These are phyloP conservation scores for Neoarius graeffei DNA, from an alignment of 2,113 vertebrate species.

Conservation along the genomic window DNA sequence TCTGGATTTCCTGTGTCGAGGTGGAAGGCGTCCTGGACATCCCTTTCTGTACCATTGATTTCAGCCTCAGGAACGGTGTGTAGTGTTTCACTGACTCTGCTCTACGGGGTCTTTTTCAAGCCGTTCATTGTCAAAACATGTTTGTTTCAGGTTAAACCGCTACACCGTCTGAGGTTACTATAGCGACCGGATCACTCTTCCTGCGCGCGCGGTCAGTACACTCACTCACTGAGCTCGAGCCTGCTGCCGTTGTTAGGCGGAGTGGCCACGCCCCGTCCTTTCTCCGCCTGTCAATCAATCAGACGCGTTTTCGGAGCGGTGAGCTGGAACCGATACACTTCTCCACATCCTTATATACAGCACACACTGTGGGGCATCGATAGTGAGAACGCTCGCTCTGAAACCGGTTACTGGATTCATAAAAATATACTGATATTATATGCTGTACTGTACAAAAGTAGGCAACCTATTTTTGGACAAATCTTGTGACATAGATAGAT, in stretches of 20 bases:
- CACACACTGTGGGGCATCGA: not conserved
- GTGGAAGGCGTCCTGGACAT: slow-evolving; percentile 96
- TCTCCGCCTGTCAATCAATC: slow-evolving; percentile 63
- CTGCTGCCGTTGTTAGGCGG: slow-evolving; percentile 71
- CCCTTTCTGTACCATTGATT: slow-evolving; percentile 96
- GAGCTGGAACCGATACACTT: not conserved
- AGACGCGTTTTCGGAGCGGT: slow-evolving; percentile 24
- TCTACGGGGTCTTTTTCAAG: slow-evolving; percentile 44
- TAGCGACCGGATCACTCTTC: slow-evolving; percentile 59
- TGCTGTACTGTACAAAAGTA: too few species aligned
- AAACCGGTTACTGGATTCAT: not conserved
- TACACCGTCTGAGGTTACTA: slow-evolving; percentile 41
- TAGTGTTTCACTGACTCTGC: slow-evolving; percentile 53
- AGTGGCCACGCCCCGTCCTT: slow-evolving; percentile 66
- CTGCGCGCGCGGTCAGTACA: slow-evolving; percentile 43
- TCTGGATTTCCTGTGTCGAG: slow-evolving; percentile 96
- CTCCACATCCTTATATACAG: not conserved
- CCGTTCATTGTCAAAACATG: slow-evolving; percentile 58
- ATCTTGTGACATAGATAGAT: too few species aligned
- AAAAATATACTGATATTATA: not conserved
- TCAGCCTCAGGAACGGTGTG: slow-evolving; percentile 64
- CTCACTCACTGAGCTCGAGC: slow-evolving; percentile 45
- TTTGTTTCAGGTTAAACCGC: not conserved
- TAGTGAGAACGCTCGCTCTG: not conserved
- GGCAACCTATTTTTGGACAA: too few species aligned